Evolutionary conservation across 2,113 vertebrate species (phyloP).

Genomic region (Potamarius usumacintae): DNA sequence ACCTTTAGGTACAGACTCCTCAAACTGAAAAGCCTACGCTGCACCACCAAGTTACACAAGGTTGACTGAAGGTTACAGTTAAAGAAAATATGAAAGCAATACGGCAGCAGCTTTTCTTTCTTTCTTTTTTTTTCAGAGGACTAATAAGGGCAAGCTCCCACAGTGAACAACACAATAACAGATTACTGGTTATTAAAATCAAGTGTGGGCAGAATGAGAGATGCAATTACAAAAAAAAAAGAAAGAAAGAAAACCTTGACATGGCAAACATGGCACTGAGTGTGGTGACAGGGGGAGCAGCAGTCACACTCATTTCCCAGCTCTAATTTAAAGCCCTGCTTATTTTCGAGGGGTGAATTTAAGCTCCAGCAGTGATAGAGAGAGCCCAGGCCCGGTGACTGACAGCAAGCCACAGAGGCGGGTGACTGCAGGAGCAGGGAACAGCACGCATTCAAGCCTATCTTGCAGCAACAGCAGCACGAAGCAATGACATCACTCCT

Average conservation of each 20-base stretch:
- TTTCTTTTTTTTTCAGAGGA: conserved; percentile 9
- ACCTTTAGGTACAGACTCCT: not conserved
- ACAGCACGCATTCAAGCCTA: conserved; percentile 29
- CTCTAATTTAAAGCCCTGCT: not conserved
- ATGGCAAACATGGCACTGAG: not conserved
- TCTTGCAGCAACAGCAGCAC: conserved; percentile 68
- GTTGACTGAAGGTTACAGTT: not conserved
- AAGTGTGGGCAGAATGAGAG: conserved; percentile 13
- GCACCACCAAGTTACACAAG: not conserved
- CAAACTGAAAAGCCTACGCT: not conserved
- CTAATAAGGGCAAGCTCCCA: conserved; percentile 43
- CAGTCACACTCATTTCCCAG: conserved; percentile 18
- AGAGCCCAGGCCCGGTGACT: conserved; percentile 16
- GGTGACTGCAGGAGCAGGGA: conserved; percentile 47
- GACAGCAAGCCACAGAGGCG: conserved; percentile 24
- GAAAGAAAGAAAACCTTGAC: not conserved
- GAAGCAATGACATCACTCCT: conserved; percentile 73
- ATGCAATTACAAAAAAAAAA: conserved; percentile 20
- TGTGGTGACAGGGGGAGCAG: conserved; percentile 5
- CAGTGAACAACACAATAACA: conserved; percentile 10
- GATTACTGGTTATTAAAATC: conserved; percentile 15
- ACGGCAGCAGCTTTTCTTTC: not conserved
- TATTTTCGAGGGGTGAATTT: not conserved
- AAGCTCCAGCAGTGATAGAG: conserved; percentile 28
- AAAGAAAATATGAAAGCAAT: not conserved